phyloP scores from a whole-genome alignment of 2,888 invertebrate genomes.

The Eustalomyia histrio region DNA sequence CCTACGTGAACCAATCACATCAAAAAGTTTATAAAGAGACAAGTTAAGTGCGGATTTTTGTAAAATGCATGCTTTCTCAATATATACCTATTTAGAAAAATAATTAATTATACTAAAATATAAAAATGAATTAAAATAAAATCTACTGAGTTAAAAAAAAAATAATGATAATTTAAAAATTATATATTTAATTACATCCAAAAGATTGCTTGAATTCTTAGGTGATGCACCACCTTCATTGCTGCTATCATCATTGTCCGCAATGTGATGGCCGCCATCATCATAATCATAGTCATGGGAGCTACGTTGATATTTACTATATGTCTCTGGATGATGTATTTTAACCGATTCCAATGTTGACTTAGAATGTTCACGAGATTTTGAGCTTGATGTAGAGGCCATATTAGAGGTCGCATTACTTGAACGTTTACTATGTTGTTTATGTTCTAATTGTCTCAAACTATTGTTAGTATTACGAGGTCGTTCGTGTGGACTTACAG shows the following conservation, averaged over 20 bases:
- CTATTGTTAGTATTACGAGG: conserved; percentile 72
- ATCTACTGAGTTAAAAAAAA: background rate
- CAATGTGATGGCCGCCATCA: conserved; percentile 55
- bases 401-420: conserved; percentile 45
- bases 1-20: too few relatives aligned
- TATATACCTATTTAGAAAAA: too few relatives aligned
- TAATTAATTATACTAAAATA: too few relatives aligned
- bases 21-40: too few relatives aligned
- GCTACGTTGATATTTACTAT: conserved; percentile 71
- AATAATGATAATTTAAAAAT: conserved; percentile 26
- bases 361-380: conserved; percentile 65
- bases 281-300: conserved; percentile 73
- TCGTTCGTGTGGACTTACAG: conserved; percentile 75
- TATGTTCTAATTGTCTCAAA: conserved; percentile 82
- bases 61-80: too few relatives aligned
- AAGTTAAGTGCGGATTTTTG: too few relatives aligned
- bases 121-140: too few relatives aligned
- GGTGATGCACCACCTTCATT: conserved; percentile 69
- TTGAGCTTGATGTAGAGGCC: conserved; percentile 56
- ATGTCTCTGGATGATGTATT: conserved; percentile 67
- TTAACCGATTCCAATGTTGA: conserved; percentile 64
- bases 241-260: conserved; percentile 67
- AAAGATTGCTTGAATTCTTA: conserved; percentile 72
- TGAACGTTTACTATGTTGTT: conserved; percentile 79
- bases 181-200: conserved; percentile 72